These are phyloP conservation scores for Sander lucioperca DNA, from an alignment of 2,113 vertebrate genomes.

Conservation along the genomic window DNA sequence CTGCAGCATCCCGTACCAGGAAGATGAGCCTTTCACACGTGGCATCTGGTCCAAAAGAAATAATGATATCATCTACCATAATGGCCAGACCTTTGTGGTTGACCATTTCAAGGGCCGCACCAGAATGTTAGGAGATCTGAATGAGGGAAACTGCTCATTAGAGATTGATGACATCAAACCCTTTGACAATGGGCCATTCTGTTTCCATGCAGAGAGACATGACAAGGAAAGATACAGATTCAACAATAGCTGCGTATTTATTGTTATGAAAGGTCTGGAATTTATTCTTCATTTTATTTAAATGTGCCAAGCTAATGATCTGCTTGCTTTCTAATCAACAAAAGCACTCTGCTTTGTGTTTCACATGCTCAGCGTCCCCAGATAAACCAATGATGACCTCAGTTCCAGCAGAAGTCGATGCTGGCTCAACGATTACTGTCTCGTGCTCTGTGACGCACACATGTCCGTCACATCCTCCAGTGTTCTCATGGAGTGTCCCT, in stretches of 20 bases:
- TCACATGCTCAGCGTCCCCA: constrained; percentile 62
- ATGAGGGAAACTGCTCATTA: constrained; percentile 68
- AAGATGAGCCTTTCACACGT: constrained; percentile 11
- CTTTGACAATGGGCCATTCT: constrained; percentile 46
- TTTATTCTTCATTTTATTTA: background rate
- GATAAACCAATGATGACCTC: constrained; percentile 67
- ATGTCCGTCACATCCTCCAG: constrained; percentile 71
- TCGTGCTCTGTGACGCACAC: constrained; percentile 76
- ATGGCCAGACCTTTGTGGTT: constrained; percentile 36
- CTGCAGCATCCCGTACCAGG: constrained; percentile 60
- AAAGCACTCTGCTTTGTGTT: background rate
- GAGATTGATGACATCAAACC: constrained; percentile 76
- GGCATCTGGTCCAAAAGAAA: constrained; percentile 64
- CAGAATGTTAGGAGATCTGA: constrained; percentile 58
- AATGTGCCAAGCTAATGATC: background rate
- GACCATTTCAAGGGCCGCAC: constrained; percentile 76
- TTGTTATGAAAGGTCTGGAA: constrained; percentile 73
- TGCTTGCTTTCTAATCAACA: background rate
- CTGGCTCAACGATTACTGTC: constrained; percentile 56
- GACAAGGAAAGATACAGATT: constrained; percentile 48
- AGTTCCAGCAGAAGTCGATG: constrained; percentile 62
- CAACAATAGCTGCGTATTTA: constrained; percentile 77
- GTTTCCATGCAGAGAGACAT: constrained; percentile 65
- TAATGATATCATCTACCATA: constrained; percentile 60
- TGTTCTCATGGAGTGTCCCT: constrained; percentile 71